Evolutionary conservation across 2,113 vertebrate genomes (phyloP).

Genomic region (Archocentrus centrarchus): DNA sequence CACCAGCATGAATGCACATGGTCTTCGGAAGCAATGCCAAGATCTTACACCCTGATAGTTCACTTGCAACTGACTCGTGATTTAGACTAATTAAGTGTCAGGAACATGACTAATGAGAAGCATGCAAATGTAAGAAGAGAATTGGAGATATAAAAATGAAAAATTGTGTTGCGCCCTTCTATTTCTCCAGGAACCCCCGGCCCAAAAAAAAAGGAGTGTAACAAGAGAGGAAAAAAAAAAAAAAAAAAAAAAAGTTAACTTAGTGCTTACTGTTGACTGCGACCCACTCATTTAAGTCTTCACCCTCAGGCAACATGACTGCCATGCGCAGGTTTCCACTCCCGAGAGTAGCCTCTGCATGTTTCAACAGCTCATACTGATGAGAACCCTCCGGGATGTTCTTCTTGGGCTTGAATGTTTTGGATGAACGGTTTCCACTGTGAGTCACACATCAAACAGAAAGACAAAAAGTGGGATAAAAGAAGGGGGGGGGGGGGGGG

Average conservation of each 20-base stretch:
- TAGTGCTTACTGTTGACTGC: constrained; percentile 92
- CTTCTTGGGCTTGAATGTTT: constrained; percentile 98
- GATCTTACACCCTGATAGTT: constrained; percentile 32
- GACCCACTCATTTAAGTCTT: constrained; percentile 97
- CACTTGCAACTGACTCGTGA: not conserved
- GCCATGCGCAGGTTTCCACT: constrained; percentile 95
- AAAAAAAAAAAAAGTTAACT: not conserved
- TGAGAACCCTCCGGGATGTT: constrained; percentile 96
- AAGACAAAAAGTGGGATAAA: constrained; percentile 16
- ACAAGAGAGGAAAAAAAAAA: not conserved
- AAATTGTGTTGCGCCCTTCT: not conserved
- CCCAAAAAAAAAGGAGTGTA: not conserved
- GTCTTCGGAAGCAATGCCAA: constrained; percentile 41
- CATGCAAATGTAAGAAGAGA: not conserved
- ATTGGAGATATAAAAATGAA: not conserved
- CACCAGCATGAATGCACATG: constrained; percentile 40
- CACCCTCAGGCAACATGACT: constrained; percentile 93
- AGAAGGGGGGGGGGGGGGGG: not conserved
- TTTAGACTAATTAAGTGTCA: constrained; percentile 27
- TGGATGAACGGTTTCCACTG: constrained; percentile 90
- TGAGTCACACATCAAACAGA: constrained; percentile 50
- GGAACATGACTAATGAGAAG: not conserved
- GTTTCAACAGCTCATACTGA: constrained; percentile 95
- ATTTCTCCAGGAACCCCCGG: not conserved
- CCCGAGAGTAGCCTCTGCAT: constrained; percentile 93